These are phyloP conservation scores for Shinisaurus crocodilurus DNA, from an alignment of 2,113 vertebrate genomes.

Conservation along the genomic window DNA sequence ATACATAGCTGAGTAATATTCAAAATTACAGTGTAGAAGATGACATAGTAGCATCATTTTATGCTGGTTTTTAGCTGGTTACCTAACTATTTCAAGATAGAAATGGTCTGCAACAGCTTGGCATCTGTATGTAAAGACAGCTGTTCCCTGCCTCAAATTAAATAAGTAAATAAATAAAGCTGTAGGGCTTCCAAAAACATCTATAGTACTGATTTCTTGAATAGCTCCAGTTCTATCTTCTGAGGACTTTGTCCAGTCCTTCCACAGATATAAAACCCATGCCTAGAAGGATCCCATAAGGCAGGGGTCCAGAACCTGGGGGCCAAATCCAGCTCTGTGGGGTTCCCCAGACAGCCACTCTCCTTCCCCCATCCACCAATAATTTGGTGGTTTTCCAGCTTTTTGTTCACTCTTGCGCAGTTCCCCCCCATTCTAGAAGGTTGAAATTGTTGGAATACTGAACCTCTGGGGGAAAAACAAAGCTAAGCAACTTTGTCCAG, in stretches of 20 bases:
- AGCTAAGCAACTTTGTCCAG: too few species aligned
- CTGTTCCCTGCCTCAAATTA: not conserved
- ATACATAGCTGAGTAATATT: not conserved
- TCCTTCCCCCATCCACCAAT: too few species aligned
- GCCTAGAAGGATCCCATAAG: not conserved
- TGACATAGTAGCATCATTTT: not conserved
- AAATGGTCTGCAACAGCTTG: not conserved
- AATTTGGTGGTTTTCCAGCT: too few species aligned
- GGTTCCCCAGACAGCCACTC: too few species aligned
- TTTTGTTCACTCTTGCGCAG: too few species aligned
- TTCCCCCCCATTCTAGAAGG: too few species aligned
- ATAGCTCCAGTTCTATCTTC: not conserved
- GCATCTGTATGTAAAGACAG: not conserved
- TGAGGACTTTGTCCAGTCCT: not conserved
- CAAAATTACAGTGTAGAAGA: not conserved
- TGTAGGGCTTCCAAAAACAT: not conserved
- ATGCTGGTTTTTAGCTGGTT: not conserved
- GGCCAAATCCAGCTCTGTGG: too few species aligned
- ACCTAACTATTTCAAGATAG: not conserved
- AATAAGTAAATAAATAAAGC: not conserved
- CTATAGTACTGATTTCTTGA: not conserved
- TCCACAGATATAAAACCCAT: not conserved
- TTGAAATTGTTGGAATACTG: too few species aligned
- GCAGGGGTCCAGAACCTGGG: not conserved
- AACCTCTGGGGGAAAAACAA: too few species aligned